A percentile compares a stretch with the other conserved stretches of the same genome.
Evolutionary conservation across 2,888 invertebrate species (phyloP).

Genomic region (Cataglyphis altisquamis): DNA sequence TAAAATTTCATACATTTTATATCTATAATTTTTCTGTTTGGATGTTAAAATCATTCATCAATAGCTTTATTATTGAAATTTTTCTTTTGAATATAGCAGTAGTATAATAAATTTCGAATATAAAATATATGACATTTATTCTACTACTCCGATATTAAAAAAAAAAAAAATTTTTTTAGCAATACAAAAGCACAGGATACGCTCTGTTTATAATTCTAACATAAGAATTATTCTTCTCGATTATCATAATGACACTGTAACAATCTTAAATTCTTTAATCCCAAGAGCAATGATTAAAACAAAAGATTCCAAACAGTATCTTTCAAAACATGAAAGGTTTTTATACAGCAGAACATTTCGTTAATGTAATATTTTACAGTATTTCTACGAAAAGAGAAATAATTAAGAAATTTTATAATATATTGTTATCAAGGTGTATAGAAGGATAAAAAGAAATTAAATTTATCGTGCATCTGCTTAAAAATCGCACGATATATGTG

Average conservation of each 20-base stretch:
- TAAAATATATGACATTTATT: background rate
- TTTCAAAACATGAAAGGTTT: background rate
- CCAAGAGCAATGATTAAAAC: slow-evolving; percentile 30
- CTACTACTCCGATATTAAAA: background rate
- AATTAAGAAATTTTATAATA: slow-evolving; percentile 15
- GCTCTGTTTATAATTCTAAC: background rate
- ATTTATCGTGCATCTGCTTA: background rate
- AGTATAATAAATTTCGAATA: background rate
- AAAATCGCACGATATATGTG: background rate
- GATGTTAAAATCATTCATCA: background rate
- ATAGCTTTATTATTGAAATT: background rate
- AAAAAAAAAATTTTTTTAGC: background rate
- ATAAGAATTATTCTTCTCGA: background rate
- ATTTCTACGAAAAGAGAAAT: slow-evolving; percentile 14
- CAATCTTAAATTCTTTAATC: background rate
- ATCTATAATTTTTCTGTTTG: background rate
- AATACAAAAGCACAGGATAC: background rate
- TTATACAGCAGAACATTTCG: background rate
- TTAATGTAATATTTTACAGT: slow-evolving; percentile 35
- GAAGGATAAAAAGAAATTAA: slow-evolving; percentile 9
- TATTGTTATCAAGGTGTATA: background rate
- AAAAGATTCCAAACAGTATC: slow-evolving; percentile 50
- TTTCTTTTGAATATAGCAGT: no score
- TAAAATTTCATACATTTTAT: background rate
- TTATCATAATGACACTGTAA: slow-evolving; percentile 4